A percentile compares a stretch with the other conserved stretches of the same genome.
phyloP scores from a whole-genome alignment of 2,113 vertebrate genomes.

The Gasterosteus aculeatus region DNA sequence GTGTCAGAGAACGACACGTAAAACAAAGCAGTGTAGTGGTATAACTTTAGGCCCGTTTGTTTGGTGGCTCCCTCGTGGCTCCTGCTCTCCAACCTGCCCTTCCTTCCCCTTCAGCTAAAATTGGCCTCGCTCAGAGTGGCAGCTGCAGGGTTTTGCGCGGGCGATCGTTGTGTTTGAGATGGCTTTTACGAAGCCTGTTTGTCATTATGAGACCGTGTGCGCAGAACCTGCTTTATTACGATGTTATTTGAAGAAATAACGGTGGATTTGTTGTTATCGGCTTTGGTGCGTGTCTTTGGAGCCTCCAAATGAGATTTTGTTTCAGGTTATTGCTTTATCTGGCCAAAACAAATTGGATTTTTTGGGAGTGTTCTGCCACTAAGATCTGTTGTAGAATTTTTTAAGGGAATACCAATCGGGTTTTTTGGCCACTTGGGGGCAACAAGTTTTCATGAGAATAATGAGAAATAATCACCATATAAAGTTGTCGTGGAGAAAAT shows the following conservation, averaged over 20 bases:
- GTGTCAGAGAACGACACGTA: slow-evolving; percentile 28
- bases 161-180: slow-evolving; percentile 67
- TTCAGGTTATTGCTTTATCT: neutral
- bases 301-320: slow-evolving; percentile 9
- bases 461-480: neutral
- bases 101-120: slow-evolving; percentile 77
- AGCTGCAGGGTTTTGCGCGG: slow-evolving; percentile 58
- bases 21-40: slow-evolving; percentile 36
- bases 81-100: slow-evolving; percentile 65
- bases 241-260: neutral
- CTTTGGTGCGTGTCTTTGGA: neutral
- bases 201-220: neutral
- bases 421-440: neutral
- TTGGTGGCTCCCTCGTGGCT: slow-evolving; percentile 50
- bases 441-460: neutral
- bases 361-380: neutral
- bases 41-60: slow-evolving; percentile 46
- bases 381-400: neutral
- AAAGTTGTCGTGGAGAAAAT: neutral
- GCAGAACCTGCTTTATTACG: slow-evolving; percentile 17
- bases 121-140: slow-evolving; percentile 55
- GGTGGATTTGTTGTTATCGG: slow-evolving; percentile 17
- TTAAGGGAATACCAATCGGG: neutral
- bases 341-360: neutral
- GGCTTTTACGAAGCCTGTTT: slow-evolving; percentile 49